These are phyloP conservation scores for Andrena chrysosceles DNA, from an alignment of 2,888 invertebrate genomes.

Conservation along the genomic window DNA sequence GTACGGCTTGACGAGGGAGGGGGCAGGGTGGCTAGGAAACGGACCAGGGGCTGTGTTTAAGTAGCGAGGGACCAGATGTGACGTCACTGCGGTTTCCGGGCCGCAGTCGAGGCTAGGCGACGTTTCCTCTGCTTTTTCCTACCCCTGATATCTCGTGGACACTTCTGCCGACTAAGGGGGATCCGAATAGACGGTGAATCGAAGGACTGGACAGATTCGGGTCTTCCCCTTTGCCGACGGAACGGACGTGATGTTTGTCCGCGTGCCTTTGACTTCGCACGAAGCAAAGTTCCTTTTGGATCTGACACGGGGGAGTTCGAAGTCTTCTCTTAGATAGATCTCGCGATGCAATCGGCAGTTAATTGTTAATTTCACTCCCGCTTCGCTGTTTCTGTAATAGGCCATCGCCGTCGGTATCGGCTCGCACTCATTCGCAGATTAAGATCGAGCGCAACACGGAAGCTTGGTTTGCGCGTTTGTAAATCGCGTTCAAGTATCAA, in stretches of 20 bases:
- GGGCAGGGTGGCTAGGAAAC: slow-evolving; percentile 42
- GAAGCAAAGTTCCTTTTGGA: background rate
- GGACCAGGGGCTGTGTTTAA: slow-evolving; percentile 61
- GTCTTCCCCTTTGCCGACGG: background rate
- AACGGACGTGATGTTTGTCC: background rate
- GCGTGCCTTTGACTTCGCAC: background rate
- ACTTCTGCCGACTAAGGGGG: slow-evolving; percentile 9
- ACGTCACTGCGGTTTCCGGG: slow-evolving; percentile 68
- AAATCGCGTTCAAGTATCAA: background rate
- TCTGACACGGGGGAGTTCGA: background rate
- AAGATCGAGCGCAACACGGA: background rate
- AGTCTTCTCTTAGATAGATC: background rate
- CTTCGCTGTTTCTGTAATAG: too few relatives aligned
- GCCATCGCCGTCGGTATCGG: background rate
- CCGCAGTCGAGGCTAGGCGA: slow-evolving; percentile 37
- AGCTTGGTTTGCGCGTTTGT: background rate
- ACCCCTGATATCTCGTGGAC: background rate
- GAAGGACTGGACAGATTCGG: background rate
- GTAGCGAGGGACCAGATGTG: slow-evolving; percentile 68
- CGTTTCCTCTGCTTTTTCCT: slow-evolving; percentile 36
- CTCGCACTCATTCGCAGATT: background rate
- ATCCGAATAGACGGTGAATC: background rate
- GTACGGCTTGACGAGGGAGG: slow-evolving; percentile 3
- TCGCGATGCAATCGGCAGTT: too few relatives aligned
- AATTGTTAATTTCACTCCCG: too few relatives aligned